Evolutionary conservation across 2,888 invertebrate species (phyloP), one percentile per base, ranked within the genome.

Genomic region (Athrips mouffetella): DNA sequence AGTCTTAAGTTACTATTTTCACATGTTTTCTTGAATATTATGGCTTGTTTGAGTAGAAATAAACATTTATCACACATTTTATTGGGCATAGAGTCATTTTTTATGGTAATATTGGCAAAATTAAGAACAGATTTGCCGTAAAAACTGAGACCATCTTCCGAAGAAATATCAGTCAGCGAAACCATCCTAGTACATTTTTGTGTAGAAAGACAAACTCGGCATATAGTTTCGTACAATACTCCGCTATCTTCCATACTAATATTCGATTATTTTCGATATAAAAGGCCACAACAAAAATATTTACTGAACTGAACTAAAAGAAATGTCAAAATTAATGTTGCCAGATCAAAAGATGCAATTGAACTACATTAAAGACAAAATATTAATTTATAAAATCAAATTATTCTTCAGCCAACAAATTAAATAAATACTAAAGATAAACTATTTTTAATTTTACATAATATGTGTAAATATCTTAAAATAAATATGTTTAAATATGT

Each of bases 11-110:
- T 66, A 39, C 72, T 79, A 0, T 67, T 63, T 67, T 85, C 79
- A 48, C 84, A 81, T 37, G 61, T 76, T 16, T 77, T 58, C 57
- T 83, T 83, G 42, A 87, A 86, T 40, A 57, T 54, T 37, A 82
- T 74, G n/a, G 77, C 67, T 56, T 80, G 73, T 62, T 77, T 78
- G 39, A 87, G 57, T 47, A 73, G 59, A 53, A 58, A 55, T 37
- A 76, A 61, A 59, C 87, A 87, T 42, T 70, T 73, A 35, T 58
- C 58, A 52, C 87, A 87, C 70, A 86, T 76, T 49, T 57, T 62
- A 37, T 50, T 55, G 0, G 87, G 87, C 35, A 81, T 67, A 58
- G 63, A 60, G 45, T 80, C 75, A 30, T 65, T 64, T 58, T 63
- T 55, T 15, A 82, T 58, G 13, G 54, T 55, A 61, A 84, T 66